Evolutionary conservation across 2,797 vertebrate species (phyloP).

Genomic region (Lophius americanus): DNA sequence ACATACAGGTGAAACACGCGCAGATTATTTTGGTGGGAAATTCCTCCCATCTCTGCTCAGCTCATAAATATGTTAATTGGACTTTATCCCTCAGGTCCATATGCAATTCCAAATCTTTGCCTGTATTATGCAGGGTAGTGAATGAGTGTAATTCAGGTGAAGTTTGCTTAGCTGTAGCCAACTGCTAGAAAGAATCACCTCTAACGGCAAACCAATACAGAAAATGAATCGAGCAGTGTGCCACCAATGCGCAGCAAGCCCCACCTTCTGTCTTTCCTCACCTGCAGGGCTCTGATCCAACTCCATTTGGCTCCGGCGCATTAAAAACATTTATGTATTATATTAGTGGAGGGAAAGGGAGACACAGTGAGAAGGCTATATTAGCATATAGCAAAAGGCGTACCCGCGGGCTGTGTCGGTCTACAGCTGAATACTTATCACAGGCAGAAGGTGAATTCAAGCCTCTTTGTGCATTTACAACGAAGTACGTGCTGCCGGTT

Average conservation of each 20-base stretch:
- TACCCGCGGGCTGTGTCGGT: constrained; percentile 75
- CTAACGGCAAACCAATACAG: constrained; percentile 48
- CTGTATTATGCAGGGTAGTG: constrained; percentile 64
- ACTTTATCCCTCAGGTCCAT: constrained; percentile 61
- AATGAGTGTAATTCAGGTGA: constrained; percentile 72
- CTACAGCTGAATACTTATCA: constrained; percentile 79
- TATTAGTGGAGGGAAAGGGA: constrained; percentile 66
- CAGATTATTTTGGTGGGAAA: constrained; percentile 69
- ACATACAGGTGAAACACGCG: constrained; percentile 53
- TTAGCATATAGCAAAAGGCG: constrained; percentile 78
- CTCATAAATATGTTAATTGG: constrained; percentile 81
- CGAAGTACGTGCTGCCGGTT: constrained; percentile 50
- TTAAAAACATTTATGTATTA: constrained; percentile 79
- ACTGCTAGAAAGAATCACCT: constrained; percentile 55
- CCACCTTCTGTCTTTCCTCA: constrained; percentile 47
- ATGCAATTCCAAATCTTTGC: constrained; percentile 68
- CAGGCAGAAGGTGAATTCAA: constrained; percentile 63
- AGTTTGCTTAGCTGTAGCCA: constrained; percentile 44
- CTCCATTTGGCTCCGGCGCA: constrained; percentile 46
- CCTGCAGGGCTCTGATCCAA: constrained; percentile 53
- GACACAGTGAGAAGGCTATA: constrained; percentile 66
- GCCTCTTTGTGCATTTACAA: constrained; percentile 69
- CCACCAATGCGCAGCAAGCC: constrained; percentile 31
- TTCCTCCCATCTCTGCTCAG: constrained; percentile 61
- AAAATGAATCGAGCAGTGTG: constrained; percentile 41